Percentiles rank a stretch among this genome's conserved stretches.
Conservation (phyloP, 2,888 invertebrate species). For the Trichopria drosophilae region DNA sequence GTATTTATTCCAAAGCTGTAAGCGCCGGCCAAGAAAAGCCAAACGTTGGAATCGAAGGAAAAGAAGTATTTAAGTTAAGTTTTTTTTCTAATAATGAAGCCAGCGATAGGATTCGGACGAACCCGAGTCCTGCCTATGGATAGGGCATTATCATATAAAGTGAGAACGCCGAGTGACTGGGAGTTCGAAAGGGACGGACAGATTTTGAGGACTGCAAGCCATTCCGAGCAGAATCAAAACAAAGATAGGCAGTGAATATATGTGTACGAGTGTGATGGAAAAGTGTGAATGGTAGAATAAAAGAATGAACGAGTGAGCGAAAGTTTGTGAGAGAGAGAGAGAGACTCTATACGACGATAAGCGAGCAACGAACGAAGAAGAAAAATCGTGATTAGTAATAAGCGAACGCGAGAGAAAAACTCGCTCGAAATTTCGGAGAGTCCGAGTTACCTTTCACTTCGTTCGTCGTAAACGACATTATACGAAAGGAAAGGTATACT, state of each 20-base stretch:
- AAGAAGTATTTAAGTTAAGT: slow-evolving; percentile 42
- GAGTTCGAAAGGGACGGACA: slow-evolving; percentile 23
- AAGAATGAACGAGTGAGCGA: slow-evolving; percentile 1
- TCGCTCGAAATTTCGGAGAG: slow-evolving; percentile 44
- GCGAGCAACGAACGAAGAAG: slow-evolving; percentile 45
- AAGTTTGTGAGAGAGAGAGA: slow-evolving; percentile 7
- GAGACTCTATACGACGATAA: slow-evolving; percentile 29
- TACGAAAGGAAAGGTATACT: slow-evolving; percentile 34
- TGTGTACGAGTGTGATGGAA: too few relatives aligned
- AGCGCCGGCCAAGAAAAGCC: slow-evolving; percentile 28
- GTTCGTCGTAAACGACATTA: slow-evolving; percentile 7
- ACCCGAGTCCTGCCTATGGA: slow-evolving; percentile 56
- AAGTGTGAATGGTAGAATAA: too few relatives aligned
- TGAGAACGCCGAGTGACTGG: slow-evolving; percentile 25
- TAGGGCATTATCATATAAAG: slow-evolving; percentile 53
- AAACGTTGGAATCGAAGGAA: slow-evolving; percentile 28
- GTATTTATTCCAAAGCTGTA: slow-evolving; percentile 35
- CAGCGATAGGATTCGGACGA: slow-evolving; percentile 56
- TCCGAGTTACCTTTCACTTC: slow-evolving; percentile 35
- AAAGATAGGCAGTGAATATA: too few relatives aligned
- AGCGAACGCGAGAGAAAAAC: slow-evolving; percentile 31
- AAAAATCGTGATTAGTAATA: slow-evolving; percentile 36
- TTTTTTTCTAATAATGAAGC: slow-evolving; percentile 45
- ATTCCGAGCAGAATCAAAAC: slow-evolving; percentile 41
- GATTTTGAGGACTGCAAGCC: slow-evolving; percentile 19